Evolutionary conservation across 2,888 invertebrate species (phyloP).

Genomic region (Stramonita haemastoma): DNA sequence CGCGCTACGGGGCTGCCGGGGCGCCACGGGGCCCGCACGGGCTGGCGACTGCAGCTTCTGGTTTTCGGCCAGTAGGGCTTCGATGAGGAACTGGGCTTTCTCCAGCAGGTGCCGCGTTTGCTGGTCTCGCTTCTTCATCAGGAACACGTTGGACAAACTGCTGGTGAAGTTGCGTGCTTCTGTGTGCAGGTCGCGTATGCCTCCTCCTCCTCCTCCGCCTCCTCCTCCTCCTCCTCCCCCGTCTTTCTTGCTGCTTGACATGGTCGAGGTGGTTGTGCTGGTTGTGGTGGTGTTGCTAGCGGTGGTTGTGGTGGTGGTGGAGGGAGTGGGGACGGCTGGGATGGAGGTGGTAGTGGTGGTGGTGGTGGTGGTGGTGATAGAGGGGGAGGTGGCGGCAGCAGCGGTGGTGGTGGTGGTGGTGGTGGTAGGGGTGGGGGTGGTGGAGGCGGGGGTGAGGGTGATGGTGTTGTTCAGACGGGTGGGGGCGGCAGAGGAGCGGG

Average conservation of each 20-base stretch:
- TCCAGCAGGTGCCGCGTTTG: slow-evolving; percentile 69
- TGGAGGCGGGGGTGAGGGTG: not conserved
- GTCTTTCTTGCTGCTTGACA: slow-evolving; percentile 53
- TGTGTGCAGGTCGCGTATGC: slow-evolving; percentile 58
- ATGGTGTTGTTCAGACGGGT: slow-evolving; percentile 5
- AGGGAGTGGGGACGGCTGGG: not conserved
- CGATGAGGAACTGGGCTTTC: slow-evolving; percentile 65
- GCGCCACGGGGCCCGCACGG: slow-evolving; percentile 44
- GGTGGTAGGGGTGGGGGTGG: not conserved
- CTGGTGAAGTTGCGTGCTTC: slow-evolving; percentile 70
- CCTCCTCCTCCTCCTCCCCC: not conserved
- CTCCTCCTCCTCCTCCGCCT: not conserved
- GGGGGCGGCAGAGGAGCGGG: not conserved
- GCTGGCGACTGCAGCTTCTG: slow-evolving; percentile 43
- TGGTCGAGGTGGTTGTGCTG: slow-evolving; percentile 43
- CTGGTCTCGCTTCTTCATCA: slow-evolving; percentile 69
- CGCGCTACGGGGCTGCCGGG: slow-evolving; percentile 44
- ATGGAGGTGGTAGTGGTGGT: not conserved
- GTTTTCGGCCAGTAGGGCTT: slow-evolving; percentile 58
- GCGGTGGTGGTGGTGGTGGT: not conserved
- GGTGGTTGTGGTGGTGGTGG: too few species aligned
- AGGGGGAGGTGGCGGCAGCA: not conserved
- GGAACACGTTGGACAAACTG: slow-evolving; percentile 67
- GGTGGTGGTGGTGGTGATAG: not conserved
- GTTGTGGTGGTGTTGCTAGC: too few species aligned